Base-by-base conservation (phyloP, 2,888 invertebrate genomes). In the Patella caerulea region DNA sequence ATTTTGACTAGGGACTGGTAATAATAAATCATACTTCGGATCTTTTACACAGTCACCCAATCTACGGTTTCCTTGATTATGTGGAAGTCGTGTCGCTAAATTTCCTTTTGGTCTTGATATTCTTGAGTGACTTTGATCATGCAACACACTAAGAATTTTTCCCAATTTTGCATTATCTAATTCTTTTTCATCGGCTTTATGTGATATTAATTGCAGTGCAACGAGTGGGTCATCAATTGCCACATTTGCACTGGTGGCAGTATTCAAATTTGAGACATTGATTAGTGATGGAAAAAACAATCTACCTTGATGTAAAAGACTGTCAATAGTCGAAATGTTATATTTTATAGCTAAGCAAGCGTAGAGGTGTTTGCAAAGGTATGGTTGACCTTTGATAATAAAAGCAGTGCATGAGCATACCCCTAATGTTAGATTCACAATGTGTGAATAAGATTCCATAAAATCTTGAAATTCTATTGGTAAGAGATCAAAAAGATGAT, bases 321-420 rank as follows among this genome's bases (percentile, higher is more conserved):
- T n/a, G 2, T 59, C 59, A 17, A 17, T 29, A 56, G 55, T 34
- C 2, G 74, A 19, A 15, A 56, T 24, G 56, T 29, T 24, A 15
- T 56, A 1, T 2, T 29, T 34, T 2, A 24, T 71, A 56, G 55
- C 56, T 14, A 54, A n/a, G 7, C 24, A 19, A 17, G 76, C 76
- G 53, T 72, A 76, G 0, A 73, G 52, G 45, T 73, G 76, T 56
- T 73, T 76, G 56, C 76, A 76, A 24, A 76, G 55, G 34, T 76
- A 76, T 24, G 76, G 76, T 2, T 76, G 73, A 15, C 76, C 73
- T 34, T 73, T 54, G 14, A 34, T 34, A 59, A 76, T 76, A 73
- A 76, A 76, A 15, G 54, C n/a, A 4, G 19, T 24, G 52, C 76
- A 76, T 19, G 76, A 19, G 1, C 76, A 76, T 24, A 76, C 53